Evolutionary conservation across 2,888 invertebrate species (phyloP).

Genomic region (Dorcus parallelipipedus): DNA sequence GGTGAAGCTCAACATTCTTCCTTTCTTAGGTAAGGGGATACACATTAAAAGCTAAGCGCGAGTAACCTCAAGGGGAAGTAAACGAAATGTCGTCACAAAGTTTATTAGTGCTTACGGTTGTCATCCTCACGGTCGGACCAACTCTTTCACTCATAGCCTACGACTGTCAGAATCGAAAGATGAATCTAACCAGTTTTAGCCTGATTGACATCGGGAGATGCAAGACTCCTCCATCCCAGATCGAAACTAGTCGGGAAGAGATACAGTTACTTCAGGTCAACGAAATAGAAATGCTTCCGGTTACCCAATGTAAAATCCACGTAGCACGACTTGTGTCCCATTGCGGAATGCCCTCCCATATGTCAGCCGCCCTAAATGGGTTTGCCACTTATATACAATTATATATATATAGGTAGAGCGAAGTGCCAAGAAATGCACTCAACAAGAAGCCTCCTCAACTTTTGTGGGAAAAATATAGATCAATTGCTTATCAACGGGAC

Average conservation of each 20-base stretch:
- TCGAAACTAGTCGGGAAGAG: neutral
- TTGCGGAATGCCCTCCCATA: constrained; percentile 7
- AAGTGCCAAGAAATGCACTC: constrained; percentile 5
- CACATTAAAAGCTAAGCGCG: too few relatives aligned
- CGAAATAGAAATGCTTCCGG: neutral
- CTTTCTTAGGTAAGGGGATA: too few relatives aligned
- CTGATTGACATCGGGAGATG: neutral
- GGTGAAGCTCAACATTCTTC: too few relatives aligned
- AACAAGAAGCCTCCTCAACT: neutral
- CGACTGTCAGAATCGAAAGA: constrained; percentile 3
- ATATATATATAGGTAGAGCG: neutral
- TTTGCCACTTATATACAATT: neutral
- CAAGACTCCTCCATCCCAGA: neutral
- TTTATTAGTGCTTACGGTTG: too few relatives aligned
- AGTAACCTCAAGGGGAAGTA: too few relatives aligned
- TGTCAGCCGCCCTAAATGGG: constrained; percentile 1
- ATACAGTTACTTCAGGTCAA: neutral
- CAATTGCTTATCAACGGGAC: constrained; percentile 3
- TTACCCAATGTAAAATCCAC: constrained; percentile 6
- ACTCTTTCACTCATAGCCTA: neutral
- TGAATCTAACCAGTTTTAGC: constrained; percentile 5
- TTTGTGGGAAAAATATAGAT: constrained; percentile 6
- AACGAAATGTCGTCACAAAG: too few relatives aligned
- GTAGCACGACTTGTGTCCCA: neutral
- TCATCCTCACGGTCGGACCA: too few relatives aligned